Base-by-base conservation (phyloP, 2,888 invertebrate species). In the Margaritifera margaritifera region DNA sequence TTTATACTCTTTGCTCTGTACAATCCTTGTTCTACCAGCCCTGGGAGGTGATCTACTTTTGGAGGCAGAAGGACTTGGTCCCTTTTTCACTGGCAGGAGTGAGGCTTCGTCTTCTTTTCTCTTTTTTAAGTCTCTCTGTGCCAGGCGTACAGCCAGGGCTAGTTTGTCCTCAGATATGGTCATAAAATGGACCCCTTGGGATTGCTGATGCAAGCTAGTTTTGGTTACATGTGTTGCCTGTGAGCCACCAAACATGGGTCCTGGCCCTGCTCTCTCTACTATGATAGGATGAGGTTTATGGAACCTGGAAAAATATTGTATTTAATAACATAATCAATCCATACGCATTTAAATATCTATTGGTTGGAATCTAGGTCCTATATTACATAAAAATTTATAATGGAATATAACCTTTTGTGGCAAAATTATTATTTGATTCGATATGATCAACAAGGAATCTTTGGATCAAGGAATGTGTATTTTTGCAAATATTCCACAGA, bases 121-220 rank as follows among this genome's bases (percentile, higher is more conserved):
- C 64, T 82, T 86, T 66, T 83, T 83, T 50, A 88, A 56, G 68
- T 88, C 87, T 65, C 86, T 63, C 71, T 82, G 79, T 6, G 86
- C 88, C 60, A 88, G 73, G 60, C 81, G 80, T 6, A 87, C 81
- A 22, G 87, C 86, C 22, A 80, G 64, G 6, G 82, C 80, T 76
- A 88, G 79, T 53, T 75, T 79, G 27, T 88, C 86, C 52, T 85
- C 83, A 19, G 83, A 84, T 8, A 85, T 67, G 11, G 81, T 74
- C 8, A 81, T 76, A 52, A 84, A 81, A 22, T 81, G 72, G 15
- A 83, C 74, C 6, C 52, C 60, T 8, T 68, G 65, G 61, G 79
- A 74, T 42, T 72, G 61, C 18, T 60, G 62, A 58, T 62, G 56
- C 42, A 42, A 42, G 42, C 42, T 42, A 24, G 27, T 57, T 25